Base-by-base conservation (phyloP, 2,888 invertebrate species). In the Athrips mouffetella region DNA sequence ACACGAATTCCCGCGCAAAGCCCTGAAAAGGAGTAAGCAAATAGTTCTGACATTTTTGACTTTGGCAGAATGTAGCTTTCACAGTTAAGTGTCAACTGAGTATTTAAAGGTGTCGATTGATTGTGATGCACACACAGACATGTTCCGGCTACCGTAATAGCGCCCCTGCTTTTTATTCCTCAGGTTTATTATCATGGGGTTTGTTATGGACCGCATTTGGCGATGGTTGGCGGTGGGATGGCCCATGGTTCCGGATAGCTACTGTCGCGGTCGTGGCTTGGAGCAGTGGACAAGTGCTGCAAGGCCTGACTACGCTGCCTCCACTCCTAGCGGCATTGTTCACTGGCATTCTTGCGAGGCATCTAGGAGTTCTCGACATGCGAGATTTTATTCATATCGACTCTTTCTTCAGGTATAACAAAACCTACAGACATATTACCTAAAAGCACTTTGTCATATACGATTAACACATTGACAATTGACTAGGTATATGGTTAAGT, bases 341-440 rank as follows among this genome's bases (percentile, higher is more conserved):
- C 1, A 78, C 73, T 1, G 88, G 88, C 10, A 82, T 88, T 30
- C 58, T 79, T 0, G 85, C 82, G 0, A 68, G 82, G 11, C 70
- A 86, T 48, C 49, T 83, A 0, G 77, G 70, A 1, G 73, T 80
- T 13, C 69, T 88, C 0, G 79, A 86, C 33, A 87, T 88, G 82
- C 60, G 80, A 45, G 57, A 79, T 1, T 76, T 75, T 48, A 69
- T 72, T 1, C 62, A 79, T 3, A 60, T 86, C 11, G 88, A 88
- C 51, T 56, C 59, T 10, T 80, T 83, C 59, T 64, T 88, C 54
- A 80, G 87, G 88, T 8, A 31, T 45, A 16, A n/a, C n/a, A n/a
- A n/a, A n/a, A n/a, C n/a, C n/a, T n/a, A n/a, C n/a, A n/a, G n/a
- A n/a, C n/a, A n/a, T n/a, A n/a, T n/a, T n/a, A n/a, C n/a, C n/a